A percentile compares a stretch with the other conserved stretches of the same genome.
Evolutionary conservation across 2,888 invertebrate species (phyloP).

Genomic region (Patella depressa): DNA sequence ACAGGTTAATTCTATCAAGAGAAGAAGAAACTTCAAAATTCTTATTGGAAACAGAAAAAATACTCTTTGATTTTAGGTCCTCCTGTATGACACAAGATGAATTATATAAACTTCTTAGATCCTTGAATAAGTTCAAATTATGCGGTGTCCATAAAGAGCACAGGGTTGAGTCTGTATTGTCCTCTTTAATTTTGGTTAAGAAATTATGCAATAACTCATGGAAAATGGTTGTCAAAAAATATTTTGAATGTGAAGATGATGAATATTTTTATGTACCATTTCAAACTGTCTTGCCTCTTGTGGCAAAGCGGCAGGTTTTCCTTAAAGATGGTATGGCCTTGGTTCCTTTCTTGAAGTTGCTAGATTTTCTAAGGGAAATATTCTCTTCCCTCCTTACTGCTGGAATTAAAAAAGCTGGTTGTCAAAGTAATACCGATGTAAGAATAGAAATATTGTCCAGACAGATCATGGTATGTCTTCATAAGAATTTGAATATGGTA

Average conservation of each 20-base stretch:
- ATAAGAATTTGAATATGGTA: too few relatives aligned
- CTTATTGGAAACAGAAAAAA: constrained; percentile 51
- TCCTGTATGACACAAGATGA: constrained; percentile 56
- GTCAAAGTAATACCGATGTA: constrained; percentile 31
- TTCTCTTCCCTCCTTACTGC: constrained; percentile 42
- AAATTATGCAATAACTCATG: constrained; percentile 30
- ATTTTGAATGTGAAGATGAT: constrained; percentile 38
- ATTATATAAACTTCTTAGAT: constrained; percentile 41
- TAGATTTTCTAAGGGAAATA: constrained; percentile 43
- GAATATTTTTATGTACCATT: constrained; percentile 74
- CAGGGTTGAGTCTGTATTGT: too few relatives aligned
- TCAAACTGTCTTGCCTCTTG: constrained; percentile 74
- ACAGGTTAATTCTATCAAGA: constrained; percentile 49
- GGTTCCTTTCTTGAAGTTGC: constrained; percentile 73
- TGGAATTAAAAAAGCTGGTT: constrained; percentile 35
- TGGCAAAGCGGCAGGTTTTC: constrained; percentile 75
- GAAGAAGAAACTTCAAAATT: constrained; percentile 46
- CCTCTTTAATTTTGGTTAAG: not conserved
- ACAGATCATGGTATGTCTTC: constrained; percentile 38
- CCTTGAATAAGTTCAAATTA: constrained; percentile 21
- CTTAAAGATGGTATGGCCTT: constrained; percentile 74
- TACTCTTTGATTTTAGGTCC: constrained; percentile 55
- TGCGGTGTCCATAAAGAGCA: not conserved
- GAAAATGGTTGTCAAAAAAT: constrained; percentile 41
- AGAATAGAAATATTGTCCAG: constrained; percentile 36